phyloP scores from a whole-genome alignment of 2,797 vertebrate species.

The Monodelphis domestica region DNA sequence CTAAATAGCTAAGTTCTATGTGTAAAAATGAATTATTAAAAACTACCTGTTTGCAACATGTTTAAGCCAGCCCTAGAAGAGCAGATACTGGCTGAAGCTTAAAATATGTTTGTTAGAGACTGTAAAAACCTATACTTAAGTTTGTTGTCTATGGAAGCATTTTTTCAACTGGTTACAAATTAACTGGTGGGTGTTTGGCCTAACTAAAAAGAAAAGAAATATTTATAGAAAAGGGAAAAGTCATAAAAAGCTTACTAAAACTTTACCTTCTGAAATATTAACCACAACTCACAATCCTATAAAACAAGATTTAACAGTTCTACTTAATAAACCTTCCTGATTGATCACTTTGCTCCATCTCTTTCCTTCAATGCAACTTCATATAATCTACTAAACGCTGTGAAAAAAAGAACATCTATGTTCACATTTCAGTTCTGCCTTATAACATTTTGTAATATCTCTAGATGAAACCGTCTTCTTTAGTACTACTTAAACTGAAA shows the following conservation, averaged over 20 bases:
- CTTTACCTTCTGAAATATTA: not conserved
- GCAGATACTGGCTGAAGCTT: constrained; percentile 32
- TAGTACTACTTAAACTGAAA: not conserved
- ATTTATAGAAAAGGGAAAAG: constrained; percentile 39
- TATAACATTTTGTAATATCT: not conserved
- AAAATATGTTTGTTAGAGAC: constrained; percentile 33
- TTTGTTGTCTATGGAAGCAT: not conserved
- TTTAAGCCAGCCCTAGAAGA: constrained; percentile 57
- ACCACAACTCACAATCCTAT: not conserved
- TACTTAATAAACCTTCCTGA: constrained; percentile 10
- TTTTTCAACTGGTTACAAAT: constrained; percentile 56
- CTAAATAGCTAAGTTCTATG: constrained; percentile 59
- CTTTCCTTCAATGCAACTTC: not conserved
- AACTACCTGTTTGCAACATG: constrained; percentile 58
- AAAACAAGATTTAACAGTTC: not conserved
- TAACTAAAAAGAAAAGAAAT: constrained; percentile 48
- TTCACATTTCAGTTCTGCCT: not conserved
- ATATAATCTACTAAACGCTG: not conserved
- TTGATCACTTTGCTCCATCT: constrained; percentile 7
- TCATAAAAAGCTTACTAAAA: constrained; percentile 34
- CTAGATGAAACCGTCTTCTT: not conserved
- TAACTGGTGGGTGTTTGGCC: constrained; percentile 27
- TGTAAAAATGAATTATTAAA: constrained; percentile 76
- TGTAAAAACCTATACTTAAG: not conserved
- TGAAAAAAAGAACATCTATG: not conserved